Evolutionary conservation across 2,888 invertebrate genomes (phyloP), one percentile per base, ranked within the genome.

Genomic region (Cataglyphis cursor): DNA sequence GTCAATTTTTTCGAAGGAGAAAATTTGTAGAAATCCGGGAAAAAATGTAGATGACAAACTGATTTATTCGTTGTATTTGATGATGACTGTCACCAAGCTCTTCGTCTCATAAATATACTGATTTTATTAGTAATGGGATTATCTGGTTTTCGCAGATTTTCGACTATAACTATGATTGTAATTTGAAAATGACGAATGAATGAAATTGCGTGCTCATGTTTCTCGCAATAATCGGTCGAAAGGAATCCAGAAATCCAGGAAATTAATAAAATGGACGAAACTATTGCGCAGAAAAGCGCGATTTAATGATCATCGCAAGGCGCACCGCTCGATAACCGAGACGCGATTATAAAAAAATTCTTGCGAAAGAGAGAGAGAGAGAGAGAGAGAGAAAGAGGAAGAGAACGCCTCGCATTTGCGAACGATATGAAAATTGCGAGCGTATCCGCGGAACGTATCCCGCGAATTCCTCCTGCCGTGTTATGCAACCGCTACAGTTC

Each of bases 401-500:
- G 41, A 41, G 28, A 66, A 31, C n/a, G 28, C 15, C 48, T 54
- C 12, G 41, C 41, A 31, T 28, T 54, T 54, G 28, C 78, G 44
- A 76, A 21, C 31, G 28, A 31, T 21, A 78, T 59, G 18, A 72
- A 51, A 65, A 57, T 68, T 65, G 73, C 62, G 38, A 54, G 48
- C 44, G 35, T 66, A 64, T 35, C 31, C 57, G 51, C 44, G 48
- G 68, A 59, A 72, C 24, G 57, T 72, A 48, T 73, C 38, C 61
- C 72, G 41, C 59, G 66, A 72, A 76, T 84, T 84, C 73, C 57
- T 51, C 48, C 48, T 68, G 57, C 15, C 48, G 28, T 38, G 64
- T 86, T 82, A 84, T 44, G 78, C 82, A 84, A 78, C 35, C 75
- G 84, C 35, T 72, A 81, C 84, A 72, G 74, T 84, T 81, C 66